Percentiles rank a stretch among this genome's conserved stretches.
Evolutionary conservation across 2,888 invertebrate species (phyloP).

Genomic region (Stomorhina lunata): DNA sequence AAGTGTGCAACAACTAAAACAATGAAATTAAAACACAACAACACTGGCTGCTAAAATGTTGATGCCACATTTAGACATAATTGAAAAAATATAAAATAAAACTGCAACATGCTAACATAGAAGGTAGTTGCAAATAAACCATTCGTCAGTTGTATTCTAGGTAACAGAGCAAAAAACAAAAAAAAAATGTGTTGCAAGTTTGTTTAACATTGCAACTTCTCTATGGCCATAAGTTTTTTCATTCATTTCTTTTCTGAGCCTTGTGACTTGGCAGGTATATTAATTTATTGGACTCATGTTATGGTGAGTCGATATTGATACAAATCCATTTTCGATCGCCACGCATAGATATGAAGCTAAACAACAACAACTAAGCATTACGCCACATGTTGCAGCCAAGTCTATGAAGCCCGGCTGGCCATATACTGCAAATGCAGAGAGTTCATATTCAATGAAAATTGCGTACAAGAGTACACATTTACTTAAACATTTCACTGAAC

Average conservation of each 20-base stretch:
- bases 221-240: neutral
- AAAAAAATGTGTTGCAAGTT: slow-evolving; percentile 23
- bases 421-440: slow-evolving; percentile 14
- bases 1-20: slow-evolving; percentile 21
- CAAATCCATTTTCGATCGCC: slow-evolving; percentile 79
- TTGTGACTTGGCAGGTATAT: slow-evolving; percentile 72
- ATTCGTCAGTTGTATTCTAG: slow-evolving; percentile 25
- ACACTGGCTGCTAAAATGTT: slow-evolving; percentile 8
- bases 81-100: slow-evolving; percentile 3
- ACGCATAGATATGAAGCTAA: slow-evolving; percentile 70
- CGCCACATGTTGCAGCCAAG: neutral
- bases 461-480: slow-evolving; percentile 56
- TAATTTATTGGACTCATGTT: slow-evolving; percentile 80
- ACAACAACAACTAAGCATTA: slow-evolving; percentile 37
- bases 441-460: slow-evolving; percentile 60
- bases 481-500: slow-evolving; percentile 36
- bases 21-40: slow-evolving; percentile 13
- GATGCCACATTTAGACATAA: slow-evolving; percentile 51
- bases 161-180: neutral
- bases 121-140: slow-evolving; percentile 24
- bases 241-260: slow-evolving; percentile 38
- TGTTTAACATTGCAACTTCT: slow-evolving; percentile 2
- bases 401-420: neutral
- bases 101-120: slow-evolving; percentile 2
- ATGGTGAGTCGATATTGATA: slow-evolving; percentile 79